Base-by-base conservation (phyloP, 2,113 vertebrate species). In the Rhinogobius similis region DNA sequence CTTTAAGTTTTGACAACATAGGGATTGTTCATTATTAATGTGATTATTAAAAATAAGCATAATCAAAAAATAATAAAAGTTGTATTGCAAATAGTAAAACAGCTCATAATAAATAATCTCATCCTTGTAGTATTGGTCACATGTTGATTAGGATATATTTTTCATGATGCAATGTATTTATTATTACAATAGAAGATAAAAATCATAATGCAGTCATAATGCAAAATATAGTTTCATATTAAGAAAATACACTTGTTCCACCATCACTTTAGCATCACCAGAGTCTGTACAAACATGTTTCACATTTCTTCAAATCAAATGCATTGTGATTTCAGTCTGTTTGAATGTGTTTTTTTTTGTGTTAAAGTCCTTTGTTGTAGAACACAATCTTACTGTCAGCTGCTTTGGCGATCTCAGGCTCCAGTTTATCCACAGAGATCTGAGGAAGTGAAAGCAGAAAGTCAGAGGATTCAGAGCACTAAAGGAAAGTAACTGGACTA, bases 331-430 rank as follows among this genome's bases (percentile, higher is more conserved):
- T 56, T 1, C 56, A 46, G 67, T 18, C 56, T n/a, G 27, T 32
- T 14, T 59, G 13, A 59, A 23, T 1, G 50, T 36, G 4, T 10
- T 8, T 24, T 21, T 3, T 52, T 10, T 23, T 41, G 77, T 0
- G 84, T 95, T 91, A 98, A 87, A 99, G 87, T 2, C 95, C 96
- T 88, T 98, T 98, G 81, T 97, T 98, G 93, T 96, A 97, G 52
- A 94, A 91, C 72, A 98, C 89, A 1, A 90, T 93, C 91, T 92
- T 85, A 64, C 94, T 93, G 86, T 86, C 81, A 0, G 96, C 96
- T 75, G 93, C 94, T 87, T 21, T 82, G 41, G 94, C 89, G 10
- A 98, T 96, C 87, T 98, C 95, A 0, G 96, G 95, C 91, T 98
- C 96, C 62, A 98, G 85, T 32, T 79, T 89, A 27, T 87, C 89